phyloP scores from a whole-genome alignment of 2,797 vertebrate species.

The Gila robusta region DNA sequence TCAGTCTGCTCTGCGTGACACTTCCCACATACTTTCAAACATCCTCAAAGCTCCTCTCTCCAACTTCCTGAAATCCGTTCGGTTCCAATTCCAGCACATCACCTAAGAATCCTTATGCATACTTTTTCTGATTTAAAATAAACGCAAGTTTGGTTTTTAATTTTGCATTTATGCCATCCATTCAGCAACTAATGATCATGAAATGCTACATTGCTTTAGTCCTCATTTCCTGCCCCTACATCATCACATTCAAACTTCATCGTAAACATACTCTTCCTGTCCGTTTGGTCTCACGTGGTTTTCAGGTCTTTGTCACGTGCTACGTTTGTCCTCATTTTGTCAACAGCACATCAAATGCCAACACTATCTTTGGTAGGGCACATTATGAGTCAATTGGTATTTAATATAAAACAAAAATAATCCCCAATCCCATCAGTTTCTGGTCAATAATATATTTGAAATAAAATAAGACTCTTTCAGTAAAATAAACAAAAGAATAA shows the following conservation, averaged over 20 bases:
- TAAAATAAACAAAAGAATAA: conserved; percentile 54
- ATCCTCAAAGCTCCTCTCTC: conserved; percentile 65
- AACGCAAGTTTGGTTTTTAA: neutral
- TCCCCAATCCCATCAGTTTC: neutral
- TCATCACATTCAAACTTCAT: conserved; percentile 15
- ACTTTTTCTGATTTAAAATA: neutral
- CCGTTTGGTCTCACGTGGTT: neutral
- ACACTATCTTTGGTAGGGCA: conserved; percentile 52
- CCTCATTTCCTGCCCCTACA: conserved; percentile 18
- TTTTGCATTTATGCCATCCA: neutral
- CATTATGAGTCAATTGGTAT: conserved; percentile 25
- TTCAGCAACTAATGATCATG: neutral
- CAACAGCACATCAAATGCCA: conserved; percentile 44
- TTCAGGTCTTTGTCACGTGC: neutral
- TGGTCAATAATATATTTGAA: conserved; percentile 57
- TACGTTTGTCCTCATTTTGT: conserved; percentile 24
- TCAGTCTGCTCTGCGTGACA: neutral
- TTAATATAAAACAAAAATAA: conserved; percentile 19
- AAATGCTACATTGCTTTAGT: neutral
- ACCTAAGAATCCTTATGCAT: neutral
- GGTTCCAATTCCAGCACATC: conserved; percentile 14
- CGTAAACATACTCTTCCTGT: conserved; percentile 14
- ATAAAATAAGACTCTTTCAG: conserved; percentile 73
- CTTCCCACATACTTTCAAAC: conserved; percentile 65
- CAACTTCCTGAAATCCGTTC: conserved; percentile 70